A percentile compares a stretch with the other conserved stretches of the same genome.
These are phyloP conservation scores for Caerostris extrusa DNA, from an alignment of 1,140 invertebrate species.

Conservation along the genomic window DNA sequence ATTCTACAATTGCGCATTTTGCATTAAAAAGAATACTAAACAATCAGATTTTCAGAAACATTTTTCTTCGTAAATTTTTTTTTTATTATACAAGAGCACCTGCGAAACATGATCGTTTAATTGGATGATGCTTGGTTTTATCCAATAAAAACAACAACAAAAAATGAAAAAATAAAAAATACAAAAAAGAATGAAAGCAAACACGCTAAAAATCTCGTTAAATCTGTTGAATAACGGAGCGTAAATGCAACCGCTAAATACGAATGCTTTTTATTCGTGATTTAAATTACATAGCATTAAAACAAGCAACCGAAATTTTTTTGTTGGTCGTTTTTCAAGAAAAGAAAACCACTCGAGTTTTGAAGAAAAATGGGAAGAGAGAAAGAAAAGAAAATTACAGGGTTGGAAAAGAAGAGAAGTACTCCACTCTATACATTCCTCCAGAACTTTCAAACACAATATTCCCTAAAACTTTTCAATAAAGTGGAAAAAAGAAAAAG, in stretches of 20 bases:
- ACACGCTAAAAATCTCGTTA: neutral
- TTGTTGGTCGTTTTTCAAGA: neutral
- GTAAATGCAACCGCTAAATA: neutral
- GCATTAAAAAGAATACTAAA: no score
- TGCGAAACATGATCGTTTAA: neutral
- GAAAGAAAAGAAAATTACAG: conserved; percentile 20
- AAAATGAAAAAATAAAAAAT: neutral
- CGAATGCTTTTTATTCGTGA: neutral
- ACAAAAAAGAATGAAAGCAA: neutral
- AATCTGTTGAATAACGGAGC: neutral
- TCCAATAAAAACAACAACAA: neutral
- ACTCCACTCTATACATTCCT: neutral
- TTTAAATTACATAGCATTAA: conserved; percentile 41
- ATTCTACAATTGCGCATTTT: no score
- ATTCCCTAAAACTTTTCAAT: conserved; percentile 41
- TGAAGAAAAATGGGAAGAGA: neutral
- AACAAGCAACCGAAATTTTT: neutral
- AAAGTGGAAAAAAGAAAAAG: conserved; percentile 15
- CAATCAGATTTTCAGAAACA: no score
- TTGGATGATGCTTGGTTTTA: conserved; percentile 7
- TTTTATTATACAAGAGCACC: neutral
- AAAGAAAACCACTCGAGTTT: neutral
- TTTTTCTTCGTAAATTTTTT: no score
- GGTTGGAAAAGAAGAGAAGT: conserved; percentile 1
- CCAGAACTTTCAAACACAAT: conserved; percentile 37